Percentiles rank a stretch among this genome's conserved stretches.
phyloP scores from a whole-genome alignment of 2,113 vertebrate genomes.

The Colistium nudipinnis region DNA sequence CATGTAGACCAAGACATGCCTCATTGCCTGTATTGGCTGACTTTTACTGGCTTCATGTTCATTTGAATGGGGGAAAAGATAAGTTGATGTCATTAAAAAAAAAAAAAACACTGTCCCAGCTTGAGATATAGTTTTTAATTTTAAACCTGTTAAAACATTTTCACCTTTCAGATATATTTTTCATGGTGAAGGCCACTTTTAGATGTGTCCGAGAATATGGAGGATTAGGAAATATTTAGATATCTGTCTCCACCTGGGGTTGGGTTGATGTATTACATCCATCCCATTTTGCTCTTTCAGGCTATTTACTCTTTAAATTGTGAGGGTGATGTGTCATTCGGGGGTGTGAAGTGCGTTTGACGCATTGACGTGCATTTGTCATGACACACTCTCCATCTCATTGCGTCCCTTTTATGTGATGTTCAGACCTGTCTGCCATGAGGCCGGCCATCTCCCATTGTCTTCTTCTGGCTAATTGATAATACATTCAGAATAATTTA shows the following conservation, averaged over 20 bases:
- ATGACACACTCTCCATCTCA: conserved; percentile 55
- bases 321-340: not conserved
- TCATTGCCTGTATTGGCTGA: conserved; percentile 63
- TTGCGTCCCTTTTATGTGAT: conserved; percentile 53
- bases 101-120: not conserved
- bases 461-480: conserved; percentile 35
- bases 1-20: conserved; percentile 69
- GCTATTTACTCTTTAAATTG: not conserved
- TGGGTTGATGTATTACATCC: conserved; percentile 9
- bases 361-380: conserved; percentile 49
- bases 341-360: no score
- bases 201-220: no score
- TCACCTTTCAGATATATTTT: not conserved
- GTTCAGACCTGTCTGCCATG: conserved; percentile 50
- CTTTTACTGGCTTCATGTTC: conserved; percentile 42
- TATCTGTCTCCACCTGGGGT: conserved; percentile 22
- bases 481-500: conserved; percentile 36
- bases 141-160: not conserved
- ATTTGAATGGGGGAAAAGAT: conserved; percentile 17
- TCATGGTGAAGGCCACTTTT: not conserved
- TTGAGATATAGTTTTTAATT: not conserved
- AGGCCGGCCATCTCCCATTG: conserved; percentile 21
- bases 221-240: not conserved
- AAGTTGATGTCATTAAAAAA: not conserved
- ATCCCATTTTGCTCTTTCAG: not conserved